Base-by-base conservation (phyloP, 1,140 invertebrate genomes). In the Eciton burchellii region DNA sequence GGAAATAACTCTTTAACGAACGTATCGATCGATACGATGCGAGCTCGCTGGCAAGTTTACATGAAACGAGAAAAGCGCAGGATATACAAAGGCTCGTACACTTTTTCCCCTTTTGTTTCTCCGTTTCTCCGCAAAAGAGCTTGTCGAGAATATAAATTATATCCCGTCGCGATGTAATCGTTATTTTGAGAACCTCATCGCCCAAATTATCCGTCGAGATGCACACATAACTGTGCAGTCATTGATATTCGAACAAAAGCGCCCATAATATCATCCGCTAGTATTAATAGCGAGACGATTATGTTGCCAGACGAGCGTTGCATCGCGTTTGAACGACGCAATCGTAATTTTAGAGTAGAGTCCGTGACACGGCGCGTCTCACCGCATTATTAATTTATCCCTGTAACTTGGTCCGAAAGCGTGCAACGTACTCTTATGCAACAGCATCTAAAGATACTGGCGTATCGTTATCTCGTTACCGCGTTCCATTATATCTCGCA, bases 341-440 rank as follows among this genome's bases (percentile, higher is more conserved):
- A n/a, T n/a, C n/a, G 24, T 74, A 85, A 85, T 85, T 82, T 26
- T 52, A 86, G 47, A 52, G n/a, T 5, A 66, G 21, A n/a, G n/a
- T n/a, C 43, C 73, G 52, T 66, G 62, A 77, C 19, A 52, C 45
- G 47, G 2, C 12, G 24, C 19, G 26, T 56, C 29, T 43, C 8
- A 26, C 2, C 8, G 73, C 35, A 4, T 85, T 81, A 82, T 85
- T 86, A 81, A 85, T 85, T 85, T 54, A 52, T 52, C 63, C 56
- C 56, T 79, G 49, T 70, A 56, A 57, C 6, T 70, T 57, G 24
- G 21, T 56, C 52, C 41, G 16, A 4, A 9, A 16, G 24, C 45
- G 19, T 66, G 3, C 35, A 60, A 21, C 74, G 21, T 16, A 24
- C 63, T 70, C 49, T 79, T 79, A 56, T 59, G 74, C 63, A 68